phyloP scores from a whole-genome alignment of 2,888 invertebrate species.

The Drosophila mayaguana region DNA sequence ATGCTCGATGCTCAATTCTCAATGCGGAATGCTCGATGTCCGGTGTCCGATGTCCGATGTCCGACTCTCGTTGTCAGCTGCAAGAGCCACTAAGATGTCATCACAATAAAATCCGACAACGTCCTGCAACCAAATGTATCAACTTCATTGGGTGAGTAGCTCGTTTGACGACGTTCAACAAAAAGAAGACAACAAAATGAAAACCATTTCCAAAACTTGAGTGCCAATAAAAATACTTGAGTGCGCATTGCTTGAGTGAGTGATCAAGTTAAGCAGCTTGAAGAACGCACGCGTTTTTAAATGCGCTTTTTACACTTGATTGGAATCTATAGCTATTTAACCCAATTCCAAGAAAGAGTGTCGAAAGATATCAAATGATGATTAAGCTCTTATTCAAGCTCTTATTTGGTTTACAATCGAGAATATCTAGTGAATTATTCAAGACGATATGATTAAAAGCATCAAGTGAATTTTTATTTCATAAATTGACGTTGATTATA shows the following conservation, averaged over 20 bases:
- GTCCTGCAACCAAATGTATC: conserved; percentile 38
- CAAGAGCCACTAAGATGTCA: conserved; percentile 42
- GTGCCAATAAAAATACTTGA: conserved; percentile 31
- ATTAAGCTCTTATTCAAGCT: not conserved
- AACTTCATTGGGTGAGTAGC: conserved; percentile 65
- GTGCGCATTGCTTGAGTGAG: conserved; percentile 22
- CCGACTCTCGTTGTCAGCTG: conserved; percentile 16
- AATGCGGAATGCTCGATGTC: conserved; percentile 14
- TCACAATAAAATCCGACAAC: conserved; percentile 59
- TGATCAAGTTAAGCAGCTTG: conserved; percentile 13
- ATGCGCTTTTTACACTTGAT: conserved; percentile 3
- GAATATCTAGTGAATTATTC: not conserved
- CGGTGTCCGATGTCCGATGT: conserved; percentile 23
- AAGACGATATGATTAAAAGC: not conserved
- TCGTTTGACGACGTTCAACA: conserved; percentile 35
- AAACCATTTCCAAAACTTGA: conserved; percentile 12
- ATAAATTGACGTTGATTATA: not conserved
- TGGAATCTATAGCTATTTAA: not conserved
- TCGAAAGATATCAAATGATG: not conserved
- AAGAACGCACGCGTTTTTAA: not conserved
- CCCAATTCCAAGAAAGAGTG: not conserved
- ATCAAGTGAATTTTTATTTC: not conserved
- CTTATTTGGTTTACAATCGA: not conserved
- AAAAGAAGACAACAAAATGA: not conserved
- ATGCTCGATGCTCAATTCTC: conserved; percentile 4